Percentiles rank a stretch among this genome's conserved stretches.
Conservation (phyloP, 2,888 invertebrate species). For the Tigriopus californicus region DNA sequence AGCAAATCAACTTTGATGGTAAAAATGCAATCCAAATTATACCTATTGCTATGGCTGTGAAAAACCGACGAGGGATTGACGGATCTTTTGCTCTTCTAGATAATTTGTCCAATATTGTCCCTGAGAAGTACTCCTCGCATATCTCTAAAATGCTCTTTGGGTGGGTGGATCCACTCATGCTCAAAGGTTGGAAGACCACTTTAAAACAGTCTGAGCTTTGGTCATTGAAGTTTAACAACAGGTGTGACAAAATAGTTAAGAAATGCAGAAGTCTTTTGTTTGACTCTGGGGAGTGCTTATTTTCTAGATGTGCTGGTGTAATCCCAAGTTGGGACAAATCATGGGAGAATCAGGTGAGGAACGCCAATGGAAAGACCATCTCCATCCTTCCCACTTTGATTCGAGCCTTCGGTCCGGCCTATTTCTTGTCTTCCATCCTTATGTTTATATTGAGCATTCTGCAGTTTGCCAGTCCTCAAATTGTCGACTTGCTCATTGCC, state of each 20-base stretch:
- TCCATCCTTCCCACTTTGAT: not conserved
- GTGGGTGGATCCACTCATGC: constrained; percentile 75
- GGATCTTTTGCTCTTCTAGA: not conserved
- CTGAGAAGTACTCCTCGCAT: constrained; percentile 66
- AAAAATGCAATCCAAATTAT: not conserved
- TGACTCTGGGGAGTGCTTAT: too few species aligned
- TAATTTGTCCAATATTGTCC: constrained; percentile 31
- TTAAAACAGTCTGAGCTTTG: not conserved
- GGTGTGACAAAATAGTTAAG: not conserved
- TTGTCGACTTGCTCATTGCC: constrained; percentile 9
- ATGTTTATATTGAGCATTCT: not conserved
- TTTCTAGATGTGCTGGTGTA: not conserved
- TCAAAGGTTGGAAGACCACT: constrained; percentile 48
- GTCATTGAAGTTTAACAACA: not conserved
- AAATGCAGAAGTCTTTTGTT: not conserved
- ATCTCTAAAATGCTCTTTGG: constrained; percentile 64
- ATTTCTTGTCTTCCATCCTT: not conserved
- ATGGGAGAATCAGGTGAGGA: not conserved
- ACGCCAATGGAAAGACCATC: not conserved
- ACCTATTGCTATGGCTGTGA: not conserved
- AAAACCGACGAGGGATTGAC: not conserved
- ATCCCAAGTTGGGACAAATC: constrained; percentile 6
- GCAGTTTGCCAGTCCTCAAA: constrained; percentile 4
- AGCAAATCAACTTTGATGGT: constrained; percentile 1
- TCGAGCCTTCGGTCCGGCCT: not conserved